Evolutionary conservation across 2,797 vertebrate genomes (phyloP), one percentile per base, ranked within the genome.

Genomic region (Silurus aristotelis): DNA sequence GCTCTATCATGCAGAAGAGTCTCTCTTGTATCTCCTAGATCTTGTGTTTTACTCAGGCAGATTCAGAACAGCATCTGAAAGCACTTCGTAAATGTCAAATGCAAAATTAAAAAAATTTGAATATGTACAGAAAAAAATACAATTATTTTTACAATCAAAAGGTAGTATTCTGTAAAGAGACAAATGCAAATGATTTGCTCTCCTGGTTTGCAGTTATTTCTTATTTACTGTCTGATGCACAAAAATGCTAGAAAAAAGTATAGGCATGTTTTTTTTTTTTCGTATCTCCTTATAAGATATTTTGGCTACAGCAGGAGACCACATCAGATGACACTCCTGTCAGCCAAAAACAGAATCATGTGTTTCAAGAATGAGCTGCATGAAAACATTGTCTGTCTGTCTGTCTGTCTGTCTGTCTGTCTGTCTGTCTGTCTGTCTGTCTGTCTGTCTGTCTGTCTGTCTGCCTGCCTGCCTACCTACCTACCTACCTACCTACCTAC

Each of bases 1-100:
- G 86, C 25, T 22, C 76, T 73, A 67, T 82, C 52, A 79, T 70
- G 75, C 20, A 86, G 63, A 68, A 64, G 27, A 43, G 38, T 48
- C 46, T 79, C 81, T 79, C 56, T 25, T 2, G 6, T n/a, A 20
- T 70, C 67, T 71, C 14, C 1, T 43, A 61, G 48, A 67, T 67
- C 64, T 81, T 55, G 61, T 66, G 46, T 20, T 67, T n/a, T 17
- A 22, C n/a, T 63, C n/a, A 66, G 71, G 20, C 66, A 70, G 43
- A 52, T 82, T n/a, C 72, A 72, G 48, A 58, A 82, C 12, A n/a
- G 60, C 43, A 55, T 10, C 15, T 67, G 19, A 73, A 82, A 56
- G 52, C 68, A 6, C 5, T 22, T 56, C 27, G 60, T n/a, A 58
- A 75, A 46, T 10, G 31, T 25, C 60, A 46, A 77, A 70, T 38